phyloP scores from a whole-genome alignment of 2,797 vertebrate species.

The Parambassis ranga region DNA sequence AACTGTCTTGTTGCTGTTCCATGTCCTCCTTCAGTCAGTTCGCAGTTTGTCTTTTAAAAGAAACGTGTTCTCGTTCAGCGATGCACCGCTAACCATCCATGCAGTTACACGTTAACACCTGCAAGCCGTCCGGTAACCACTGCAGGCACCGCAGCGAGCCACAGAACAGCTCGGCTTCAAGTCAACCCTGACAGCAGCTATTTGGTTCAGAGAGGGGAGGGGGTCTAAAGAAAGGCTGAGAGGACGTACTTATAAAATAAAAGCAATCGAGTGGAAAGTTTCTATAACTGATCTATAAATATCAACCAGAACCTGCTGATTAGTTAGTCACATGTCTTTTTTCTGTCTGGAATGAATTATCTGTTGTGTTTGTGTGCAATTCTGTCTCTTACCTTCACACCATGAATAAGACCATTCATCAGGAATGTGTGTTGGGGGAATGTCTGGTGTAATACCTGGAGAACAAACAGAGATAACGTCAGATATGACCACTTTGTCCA shows the following conservation, averaged over 20 bases:
- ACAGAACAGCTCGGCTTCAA: background rate
- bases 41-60: too few relatives aligned
- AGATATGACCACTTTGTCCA: conserved; percentile 14
- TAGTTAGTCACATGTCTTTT: too few relatives aligned
- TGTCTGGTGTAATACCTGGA: conserved; percentile 88
- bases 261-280: too few relatives aligned
- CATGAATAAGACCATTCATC: conserved; percentile 94
- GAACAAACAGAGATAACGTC: conserved; percentile 44
- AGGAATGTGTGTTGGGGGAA: conserved; percentile 94
- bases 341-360: too few relatives aligned
- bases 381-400: conserved; percentile 85
- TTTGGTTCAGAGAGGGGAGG: background rate
- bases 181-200: too few relatives aligned
- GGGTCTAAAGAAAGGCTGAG: background rate
- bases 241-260: too few relatives aligned
- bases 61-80: conserved; percentile 16
- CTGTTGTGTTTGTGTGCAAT: background rate
- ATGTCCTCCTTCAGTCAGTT: too few relatives aligned
- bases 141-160: background rate
- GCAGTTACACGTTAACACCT: conserved; percentile 14
- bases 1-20: too few relatives aligned
- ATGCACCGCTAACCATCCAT: background rate
- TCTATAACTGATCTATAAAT: too few relatives aligned
- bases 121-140: background rate
- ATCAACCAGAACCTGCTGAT: too few relatives aligned